Evolutionary conservation across 2,797 vertebrate species (phyloP), one percentile per base, ranked within the genome.

Genomic region (Scyliorhinus canicula): DNA sequence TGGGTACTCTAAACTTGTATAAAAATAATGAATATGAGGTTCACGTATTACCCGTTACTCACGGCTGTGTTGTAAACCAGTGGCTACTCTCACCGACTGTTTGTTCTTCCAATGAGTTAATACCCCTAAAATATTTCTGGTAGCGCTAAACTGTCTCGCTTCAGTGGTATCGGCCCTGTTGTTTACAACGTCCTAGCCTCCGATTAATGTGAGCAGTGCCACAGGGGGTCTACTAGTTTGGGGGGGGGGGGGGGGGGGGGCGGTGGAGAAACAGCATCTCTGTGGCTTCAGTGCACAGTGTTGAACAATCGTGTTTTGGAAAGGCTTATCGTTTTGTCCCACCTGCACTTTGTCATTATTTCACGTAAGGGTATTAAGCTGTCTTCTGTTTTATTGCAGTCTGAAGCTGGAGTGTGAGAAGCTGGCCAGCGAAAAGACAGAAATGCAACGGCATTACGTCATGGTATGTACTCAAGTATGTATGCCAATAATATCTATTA

Each of bases 401-500:
- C 96, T 98, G 96, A 98, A 98, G 96, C 96, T 98, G 96, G 98
- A 98, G 95, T 98, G 98, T 21, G 98, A 98, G 96, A 98, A 98
- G 95, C 95, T 98, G 96, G 97, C 97, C 93, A 98, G 97, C 0
- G 98, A 98, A 96, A 98, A 98, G 97, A 98, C 97, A 0, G 98
- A 98, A 96, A 98, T 98, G 98, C 98, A 98, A 95, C 96, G 98
- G n/a, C 98, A 98, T 96, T 98, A 98, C 95, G 97, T 98, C 95
- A 98, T 98, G 98, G 97, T 97, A 95, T 96, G 97, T 93, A 77
- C 71, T 79, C 65, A 95, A 77, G 71, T 85, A 77, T 85, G 88
- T 91, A 91, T 91, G 88, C 88, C 88, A 91, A 91, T 91, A 65
- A 65, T 40, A 91, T 91, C 88, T 57, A 91, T 44, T 91, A 91